Conservation (phyloP, 92 coral and sea anemone genomes). For the Meandrina meandrites region DNA sequence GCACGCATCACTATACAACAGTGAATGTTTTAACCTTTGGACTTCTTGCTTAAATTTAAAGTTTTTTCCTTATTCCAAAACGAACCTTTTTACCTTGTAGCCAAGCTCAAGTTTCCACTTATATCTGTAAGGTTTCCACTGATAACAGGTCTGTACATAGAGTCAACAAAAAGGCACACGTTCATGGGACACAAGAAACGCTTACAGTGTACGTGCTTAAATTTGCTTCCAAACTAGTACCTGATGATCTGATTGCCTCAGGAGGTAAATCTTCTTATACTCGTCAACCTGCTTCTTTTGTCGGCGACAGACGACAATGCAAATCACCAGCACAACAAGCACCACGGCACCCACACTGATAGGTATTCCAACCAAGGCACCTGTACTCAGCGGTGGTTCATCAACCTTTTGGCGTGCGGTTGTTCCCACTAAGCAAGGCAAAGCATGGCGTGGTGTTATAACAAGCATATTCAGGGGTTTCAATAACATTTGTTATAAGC, state of each 20-base stretch:
- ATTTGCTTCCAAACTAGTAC: constrained; percentile 17
- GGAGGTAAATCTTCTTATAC: constrained; percentile 72
- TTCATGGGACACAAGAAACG: no score
- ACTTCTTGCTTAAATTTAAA: no score
- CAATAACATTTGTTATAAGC: no score
- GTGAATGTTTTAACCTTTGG: no score
- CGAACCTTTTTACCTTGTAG: background rate
- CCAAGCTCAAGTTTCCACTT: background rate
- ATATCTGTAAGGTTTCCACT: no score
- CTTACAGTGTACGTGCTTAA: no score
- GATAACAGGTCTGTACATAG: no score
- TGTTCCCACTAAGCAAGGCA: background rate
- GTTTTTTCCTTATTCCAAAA: no score
- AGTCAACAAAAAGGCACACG: no score
- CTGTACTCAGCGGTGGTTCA: constrained; percentile 1
- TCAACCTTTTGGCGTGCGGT: background rate
- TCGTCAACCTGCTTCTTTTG: constrained; percentile 77
- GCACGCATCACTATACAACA: no score
- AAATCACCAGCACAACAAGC: constrained; percentile 44
- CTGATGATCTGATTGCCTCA: constrained; percentile 77
- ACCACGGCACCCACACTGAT: constrained; percentile 59
- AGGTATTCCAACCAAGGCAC: constrained; percentile 61
- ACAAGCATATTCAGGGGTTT: no score
- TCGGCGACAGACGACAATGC: constrained; percentile 59
- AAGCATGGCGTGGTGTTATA: background rate